Percentiles rank a stretch among this genome's conserved stretches.
phyloP scores from a whole-genome alignment of 2,797 vertebrate species.

The Podarcis lilfordi region DNA sequence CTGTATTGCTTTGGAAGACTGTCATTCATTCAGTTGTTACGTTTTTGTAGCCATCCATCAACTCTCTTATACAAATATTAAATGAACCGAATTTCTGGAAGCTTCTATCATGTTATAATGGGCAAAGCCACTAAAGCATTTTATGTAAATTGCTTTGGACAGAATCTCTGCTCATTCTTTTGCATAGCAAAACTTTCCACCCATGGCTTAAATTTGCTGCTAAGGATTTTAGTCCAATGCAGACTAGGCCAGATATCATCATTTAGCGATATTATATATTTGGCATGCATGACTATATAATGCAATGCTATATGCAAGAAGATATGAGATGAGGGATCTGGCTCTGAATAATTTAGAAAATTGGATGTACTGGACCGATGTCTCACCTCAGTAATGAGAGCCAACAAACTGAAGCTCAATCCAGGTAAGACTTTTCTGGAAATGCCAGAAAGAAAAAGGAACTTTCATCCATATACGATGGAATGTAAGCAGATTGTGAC shows the following conservation, averaged over 20 bases:
- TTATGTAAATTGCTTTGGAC: not conserved
- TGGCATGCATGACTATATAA: not conserved
- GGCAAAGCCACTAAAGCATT: not conserved
- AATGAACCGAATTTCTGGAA: not conserved
- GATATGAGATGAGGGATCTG: not conserved
- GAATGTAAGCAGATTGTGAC: no score
- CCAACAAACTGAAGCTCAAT: no score
- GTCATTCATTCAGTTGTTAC: not conserved
- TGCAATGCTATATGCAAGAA: not conserved
- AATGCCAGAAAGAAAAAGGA: no score
- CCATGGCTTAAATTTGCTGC: not conserved
- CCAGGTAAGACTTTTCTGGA: no score
- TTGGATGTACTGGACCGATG: not conserved
- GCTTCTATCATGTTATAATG: not conserved
- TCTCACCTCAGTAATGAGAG: no score
- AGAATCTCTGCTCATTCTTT: not conserved
- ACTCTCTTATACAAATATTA: not conserved
- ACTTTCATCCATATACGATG: no score
- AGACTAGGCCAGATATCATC: not conserved
- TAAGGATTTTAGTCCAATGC: not conserved
- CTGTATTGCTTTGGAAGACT: not conserved
- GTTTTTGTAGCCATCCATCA: not conserved
- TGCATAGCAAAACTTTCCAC: not conserved
- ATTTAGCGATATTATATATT: not conserved
- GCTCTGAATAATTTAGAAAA: not conserved